Conservation (phyloP, 2,797 vertebrate genomes). For the Phataginus tetradactyla region DNA sequence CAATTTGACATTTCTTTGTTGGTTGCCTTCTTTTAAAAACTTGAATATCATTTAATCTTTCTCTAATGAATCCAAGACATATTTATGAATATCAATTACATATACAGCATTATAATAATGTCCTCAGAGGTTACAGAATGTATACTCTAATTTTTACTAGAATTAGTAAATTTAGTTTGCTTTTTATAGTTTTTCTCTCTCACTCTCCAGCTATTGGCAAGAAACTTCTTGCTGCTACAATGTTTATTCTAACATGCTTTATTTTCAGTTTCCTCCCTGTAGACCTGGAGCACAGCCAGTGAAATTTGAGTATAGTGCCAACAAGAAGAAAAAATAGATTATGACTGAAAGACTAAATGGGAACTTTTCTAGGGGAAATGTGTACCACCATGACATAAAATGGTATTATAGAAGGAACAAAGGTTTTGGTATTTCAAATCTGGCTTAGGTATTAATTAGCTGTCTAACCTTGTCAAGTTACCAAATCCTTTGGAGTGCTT, state of each 20-base stretch:
- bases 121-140: not conserved
- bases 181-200: constrained; percentile 27
- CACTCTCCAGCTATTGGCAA: constrained; percentile 12
- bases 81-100: not conserved
- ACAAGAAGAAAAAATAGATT: constrained; percentile 52
- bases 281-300: constrained; percentile 20
- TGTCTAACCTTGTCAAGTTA: constrained; percentile 5
- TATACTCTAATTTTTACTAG: not conserved
- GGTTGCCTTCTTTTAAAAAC: not conserved
- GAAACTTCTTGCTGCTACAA: constrained; percentile 20
- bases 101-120: not conserved
- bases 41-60: constrained; percentile 19
- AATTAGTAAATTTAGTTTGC: constrained; percentile 8
- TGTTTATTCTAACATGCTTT: constrained; percentile 59
- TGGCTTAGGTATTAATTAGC: not conserved
- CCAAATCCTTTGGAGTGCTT: not conserved
- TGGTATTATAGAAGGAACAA: not conserved
- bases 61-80: not conserved
- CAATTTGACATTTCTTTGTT: constrained; percentile 11
- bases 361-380: constrained; percentile 12
- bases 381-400: not conserved
- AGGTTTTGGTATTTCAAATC: not conserved
- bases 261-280: constrained; percentile 54
- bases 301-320: constrained; percentile 54
- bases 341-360: not conserved